A percentile compares a stretch with the other conserved stretches of the same genome.
These are phyloP conservation scores for Sapajus apella DNA, from an alignment of 2,113 vertebrate species.

Conservation along the genomic window DNA sequence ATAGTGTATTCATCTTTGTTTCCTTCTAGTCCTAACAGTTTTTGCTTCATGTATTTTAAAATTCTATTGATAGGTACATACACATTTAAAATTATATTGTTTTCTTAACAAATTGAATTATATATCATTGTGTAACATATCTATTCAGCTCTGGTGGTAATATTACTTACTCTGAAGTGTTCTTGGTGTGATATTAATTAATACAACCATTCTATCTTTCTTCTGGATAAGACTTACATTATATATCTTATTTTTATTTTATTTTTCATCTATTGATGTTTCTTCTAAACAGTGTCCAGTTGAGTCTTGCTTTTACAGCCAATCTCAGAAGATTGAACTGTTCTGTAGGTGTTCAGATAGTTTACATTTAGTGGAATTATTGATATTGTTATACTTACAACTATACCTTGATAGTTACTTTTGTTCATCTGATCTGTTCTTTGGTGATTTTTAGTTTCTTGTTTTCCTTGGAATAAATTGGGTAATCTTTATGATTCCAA, in stretches of 20 bases:
- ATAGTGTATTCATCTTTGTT: not conserved
- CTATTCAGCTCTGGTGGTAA: not conserved
- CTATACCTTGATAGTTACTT: not conserved
- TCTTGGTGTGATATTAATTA: not conserved
- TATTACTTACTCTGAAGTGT: not conserved
- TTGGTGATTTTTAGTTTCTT: not conserved
- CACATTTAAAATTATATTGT: not conserved
- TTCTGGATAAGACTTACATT: conserved; percentile 17
- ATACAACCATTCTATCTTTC: not conserved
- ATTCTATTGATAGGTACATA: not conserved
- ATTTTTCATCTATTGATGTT: not conserved
- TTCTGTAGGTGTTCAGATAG: not conserved
- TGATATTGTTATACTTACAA: not conserved
- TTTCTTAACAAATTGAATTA: not conserved
- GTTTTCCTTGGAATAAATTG: not conserved
- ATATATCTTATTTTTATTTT: conserved; percentile 12
- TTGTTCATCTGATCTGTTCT: not conserved
- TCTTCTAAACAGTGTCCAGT: not conserved
- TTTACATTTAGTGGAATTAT: conserved; percentile 26
- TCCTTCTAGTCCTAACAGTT: not conserved
- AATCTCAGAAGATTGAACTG: not conserved
- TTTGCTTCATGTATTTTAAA: not conserved
- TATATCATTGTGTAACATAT: not conserved
- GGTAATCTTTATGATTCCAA: not conserved
- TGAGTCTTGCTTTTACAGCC: not conserved